Evolutionary conservation across 2,797 vertebrate genomes (phyloP).

Genomic region (Enteromius fasciolatus): DNA sequence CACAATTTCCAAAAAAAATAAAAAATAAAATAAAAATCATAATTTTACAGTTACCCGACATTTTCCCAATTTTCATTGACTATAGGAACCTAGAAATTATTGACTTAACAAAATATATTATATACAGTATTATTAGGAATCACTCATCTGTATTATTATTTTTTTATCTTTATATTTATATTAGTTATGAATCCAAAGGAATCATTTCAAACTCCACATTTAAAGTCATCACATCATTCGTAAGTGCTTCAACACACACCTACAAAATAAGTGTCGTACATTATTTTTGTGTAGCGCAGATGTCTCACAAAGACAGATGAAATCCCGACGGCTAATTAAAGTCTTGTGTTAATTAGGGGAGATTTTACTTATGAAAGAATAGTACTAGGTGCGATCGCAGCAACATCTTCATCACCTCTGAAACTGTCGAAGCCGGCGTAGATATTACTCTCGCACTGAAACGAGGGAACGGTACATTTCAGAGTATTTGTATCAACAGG

Average conservation of each 20-base stretch:
- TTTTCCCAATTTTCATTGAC: neutral
- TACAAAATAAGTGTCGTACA: conserved; percentile 49
- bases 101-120: neutral
- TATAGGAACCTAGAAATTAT: neutral
- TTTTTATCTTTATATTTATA: neutral
- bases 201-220: neutral
- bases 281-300: conserved; percentile 67
- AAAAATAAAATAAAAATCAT: neutral
- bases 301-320: conserved; percentile 65
- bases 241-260: neutral
- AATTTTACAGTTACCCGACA: neutral
- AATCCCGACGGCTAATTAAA: conserved; percentile 70
- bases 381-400: conserved; percentile 56
- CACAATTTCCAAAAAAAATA: neutral
- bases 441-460: neutral
- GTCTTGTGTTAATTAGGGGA: conserved; percentile 72
- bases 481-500: conserved; percentile 24
- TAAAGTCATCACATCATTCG: conserved; percentile 3
- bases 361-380: conserved; percentile 68
- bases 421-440: conserved; percentile 24
- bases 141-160: neutral
- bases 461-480: neutral
- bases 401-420: conserved; percentile 66
- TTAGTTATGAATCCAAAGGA: neutral
- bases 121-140: neutral